These are phyloP conservation scores for Brachynemurus nebulosus DNA, from an alignment of 2,888 invertebrate genomes.

Conservation along the genomic window DNA sequence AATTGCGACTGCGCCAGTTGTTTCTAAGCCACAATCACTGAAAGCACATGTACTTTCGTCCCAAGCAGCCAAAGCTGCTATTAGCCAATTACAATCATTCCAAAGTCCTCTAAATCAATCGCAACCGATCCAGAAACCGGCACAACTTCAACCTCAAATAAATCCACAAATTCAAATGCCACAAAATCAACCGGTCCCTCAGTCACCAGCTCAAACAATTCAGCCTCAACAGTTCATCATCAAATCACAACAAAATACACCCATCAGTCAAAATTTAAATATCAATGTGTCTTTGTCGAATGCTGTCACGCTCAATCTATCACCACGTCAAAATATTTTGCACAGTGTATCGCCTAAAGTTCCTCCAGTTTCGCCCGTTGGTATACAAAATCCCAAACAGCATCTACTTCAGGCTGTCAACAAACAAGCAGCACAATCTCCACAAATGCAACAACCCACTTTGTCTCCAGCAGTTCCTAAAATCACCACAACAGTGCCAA, in stretches of 20 bases:
- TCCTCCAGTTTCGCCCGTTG: conserved; percentile 1
- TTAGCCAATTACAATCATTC: conserved; percentile 19
- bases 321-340: conserved; percentile 22
- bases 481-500: conserved; percentile 16
- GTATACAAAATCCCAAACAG: conserved; percentile 28
- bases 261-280: conserved; percentile 25
- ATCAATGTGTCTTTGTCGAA: conserved; percentile 26
- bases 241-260: conserved; percentile 22
- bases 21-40: conserved; percentile 39
- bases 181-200: conserved; percentile 12
- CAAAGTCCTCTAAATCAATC: conserved; percentile 12
- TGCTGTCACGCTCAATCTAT: conserved; percentile 23
- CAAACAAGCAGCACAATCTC: conserved; percentile 16
- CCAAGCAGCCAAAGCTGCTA: conserved; percentile 30
- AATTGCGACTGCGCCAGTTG: conserved; percentile 5
- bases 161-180: not conserved
- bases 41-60: conserved; percentile 48
- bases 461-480: conserved; percentile 14
- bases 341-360: not conserved
- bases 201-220: conserved; percentile 14
- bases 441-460: conserved; percentile 12
- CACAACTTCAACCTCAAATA: conserved; percentile 6
- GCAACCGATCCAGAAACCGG: conserved; percentile 5
- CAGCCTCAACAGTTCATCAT: conserved; percentile 19
- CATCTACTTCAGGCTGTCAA: conserved; percentile 30